These are phyloP conservation scores for Nezara viridula DNA, from an alignment of 2,888 invertebrate species.

Conservation along the genomic window DNA sequence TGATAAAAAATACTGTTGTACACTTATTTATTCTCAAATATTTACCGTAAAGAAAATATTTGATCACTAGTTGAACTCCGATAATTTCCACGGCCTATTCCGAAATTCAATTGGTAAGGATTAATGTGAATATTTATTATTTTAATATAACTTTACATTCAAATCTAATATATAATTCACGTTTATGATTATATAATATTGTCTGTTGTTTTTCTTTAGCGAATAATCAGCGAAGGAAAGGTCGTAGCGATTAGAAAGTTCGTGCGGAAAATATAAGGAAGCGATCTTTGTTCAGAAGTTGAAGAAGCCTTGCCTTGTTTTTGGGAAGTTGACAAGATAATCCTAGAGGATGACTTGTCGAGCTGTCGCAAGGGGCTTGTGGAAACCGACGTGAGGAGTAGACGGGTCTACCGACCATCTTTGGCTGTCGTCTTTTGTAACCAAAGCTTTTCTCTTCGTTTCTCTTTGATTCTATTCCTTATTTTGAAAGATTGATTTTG, in stretches of 20 bases:
- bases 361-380: neutral
- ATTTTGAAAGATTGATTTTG: neutral
- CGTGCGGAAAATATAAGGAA: conserved; percentile 26
- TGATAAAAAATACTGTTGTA: no score
- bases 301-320: neutral
- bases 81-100: no score
- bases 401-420: no score
- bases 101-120: no score
- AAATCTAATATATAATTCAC: no score
- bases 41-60: no score
- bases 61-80: no score
- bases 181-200: neutral
- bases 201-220: neutral
- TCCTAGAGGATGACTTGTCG: neutral
- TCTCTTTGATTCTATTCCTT: neutral
- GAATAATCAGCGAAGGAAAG: neutral
- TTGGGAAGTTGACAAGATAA: neutral
- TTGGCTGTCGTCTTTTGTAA: neutral
- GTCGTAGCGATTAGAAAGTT: neutral
- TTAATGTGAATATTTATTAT: no score
- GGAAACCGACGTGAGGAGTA: neutral
- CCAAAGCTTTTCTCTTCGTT: neutral
- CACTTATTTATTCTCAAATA: no score
- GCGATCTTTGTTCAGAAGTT: neutral
- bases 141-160: no score